Percentiles rank a stretch among this genome's conserved stretches.
phyloP scores from a whole-genome alignment of 2,113 vertebrate species.

The Hypanus sabinus region DNA sequence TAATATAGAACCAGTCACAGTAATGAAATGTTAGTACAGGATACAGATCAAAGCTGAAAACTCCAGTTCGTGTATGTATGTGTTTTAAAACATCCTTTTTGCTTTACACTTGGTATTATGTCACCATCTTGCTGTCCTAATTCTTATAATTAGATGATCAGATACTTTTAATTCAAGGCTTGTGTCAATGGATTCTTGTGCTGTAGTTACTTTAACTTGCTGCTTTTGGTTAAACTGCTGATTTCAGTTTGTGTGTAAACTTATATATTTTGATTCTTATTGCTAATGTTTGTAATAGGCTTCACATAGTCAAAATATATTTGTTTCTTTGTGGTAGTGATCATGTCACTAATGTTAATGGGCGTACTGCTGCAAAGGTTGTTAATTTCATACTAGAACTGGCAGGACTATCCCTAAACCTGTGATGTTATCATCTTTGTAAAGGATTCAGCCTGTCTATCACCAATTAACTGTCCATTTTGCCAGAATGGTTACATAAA shows the following conservation, averaged over 20 bases:
- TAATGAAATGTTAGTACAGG: conserved; percentile 8
- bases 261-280: neutral
- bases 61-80: neutral
- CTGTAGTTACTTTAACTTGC: neutral
- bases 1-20: neutral
- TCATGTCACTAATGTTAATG: neutral
- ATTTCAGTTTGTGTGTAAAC: neutral
- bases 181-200: neutral
- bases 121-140: neutral
- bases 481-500: neutral
- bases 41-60: conserved; percentile 14
- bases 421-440: neutral
- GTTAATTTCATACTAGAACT: neutral
- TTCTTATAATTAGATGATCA: neutral
- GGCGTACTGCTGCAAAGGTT: neutral
- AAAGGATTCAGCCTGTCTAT: neutral
- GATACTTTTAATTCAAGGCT: neutral
- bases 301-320: neutral
- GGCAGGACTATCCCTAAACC: neutral
- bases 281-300: neutral
- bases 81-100: neutral
- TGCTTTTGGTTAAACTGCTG: neutral
- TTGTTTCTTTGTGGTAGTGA: too few relatives aligned
- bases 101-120: conserved; percentile 11
- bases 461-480: neutral